Evolutionary conservation across 2,113 vertebrate genomes (phyloP), one percentile per base, ranked within the genome.

Genomic region (Nettapus auritus): DNA sequence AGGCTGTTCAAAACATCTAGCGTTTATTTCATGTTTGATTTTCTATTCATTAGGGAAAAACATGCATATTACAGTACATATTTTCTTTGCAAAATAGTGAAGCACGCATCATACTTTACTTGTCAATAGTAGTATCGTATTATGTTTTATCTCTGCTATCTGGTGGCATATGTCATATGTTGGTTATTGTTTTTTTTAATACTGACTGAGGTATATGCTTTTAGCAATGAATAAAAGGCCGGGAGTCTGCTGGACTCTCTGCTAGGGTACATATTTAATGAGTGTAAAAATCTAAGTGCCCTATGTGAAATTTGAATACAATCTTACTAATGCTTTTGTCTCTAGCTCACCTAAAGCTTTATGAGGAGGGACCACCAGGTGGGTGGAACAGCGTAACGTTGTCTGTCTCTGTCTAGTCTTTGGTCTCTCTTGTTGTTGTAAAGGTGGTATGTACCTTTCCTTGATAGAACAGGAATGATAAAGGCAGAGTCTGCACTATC

Each of bases 331-430:
- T 46, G 88, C 87, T 96, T 80, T 93, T 86, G 22, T 79, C 91
- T 88, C 11, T 80, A 90, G 73, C 82, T 73, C 60, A 86, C 82
- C 60, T 91, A 62, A 88, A 80, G 26, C 46, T 89, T 84, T 89
- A 26, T 57, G 52, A 83, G 87, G 84, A 97, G 74, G 60, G 31
- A 79, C 87, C 82, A 81, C 38, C 94, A 94, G 95, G 80, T 96
- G 80, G 89, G 82, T 93, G 75, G 59, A 96, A 70, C 28, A 75
- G 57, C 86, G 19, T 92, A 57, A 70, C 44, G 74, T 95, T 95
- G 52, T 96, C 74, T 7, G 4, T 96, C 59, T 87, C 17, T 93
- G 80, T 96, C 46, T 80, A 69, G 40, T 93, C 67, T 90, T 78
- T 28, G 19, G 78, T 96, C 69, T 76, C 68, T 66, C 70, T 76